These are phyloP conservation scores for Dasyornis broadbenti DNA, from an alignment of 2,113 vertebrate genomes.

Conservation along the genomic window DNA sequence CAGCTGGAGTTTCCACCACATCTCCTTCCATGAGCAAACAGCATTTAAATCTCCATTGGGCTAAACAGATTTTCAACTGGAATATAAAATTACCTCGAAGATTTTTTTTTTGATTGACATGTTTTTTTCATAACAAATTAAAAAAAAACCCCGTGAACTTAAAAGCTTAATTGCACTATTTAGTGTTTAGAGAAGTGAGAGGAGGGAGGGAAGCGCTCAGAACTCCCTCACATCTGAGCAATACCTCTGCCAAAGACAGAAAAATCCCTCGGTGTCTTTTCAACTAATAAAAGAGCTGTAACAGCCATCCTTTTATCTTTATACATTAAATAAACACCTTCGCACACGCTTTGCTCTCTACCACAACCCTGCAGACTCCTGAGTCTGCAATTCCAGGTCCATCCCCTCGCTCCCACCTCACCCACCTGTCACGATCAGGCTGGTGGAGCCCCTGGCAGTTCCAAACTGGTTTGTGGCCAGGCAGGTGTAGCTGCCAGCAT, in stretches of 20 bases:
- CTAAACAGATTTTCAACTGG: background rate
- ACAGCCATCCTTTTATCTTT: background rate
- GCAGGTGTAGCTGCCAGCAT: slow-evolving; percentile 85
- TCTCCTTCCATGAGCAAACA: background rate
- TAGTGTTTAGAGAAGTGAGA: background rate
- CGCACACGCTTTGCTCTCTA: background rate
- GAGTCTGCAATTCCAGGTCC: background rate
- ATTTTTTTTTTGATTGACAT: background rate
- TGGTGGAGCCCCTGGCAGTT: slow-evolving; percentile 82
- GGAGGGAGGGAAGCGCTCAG: background rate
- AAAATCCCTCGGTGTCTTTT: background rate
- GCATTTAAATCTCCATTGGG: background rate
- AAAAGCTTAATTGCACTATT: background rate
- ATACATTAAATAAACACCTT: background rate
- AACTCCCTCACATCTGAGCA: background rate
- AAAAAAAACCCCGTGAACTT: background rate
- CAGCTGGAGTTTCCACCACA: background rate
- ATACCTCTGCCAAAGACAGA: background rate
- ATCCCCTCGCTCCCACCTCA: background rate
- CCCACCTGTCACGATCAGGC: slow-evolving; percentile 84
- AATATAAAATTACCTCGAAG: background rate
- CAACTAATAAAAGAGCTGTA: background rate
- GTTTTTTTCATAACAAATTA: background rate
- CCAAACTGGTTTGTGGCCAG: slow-evolving; percentile 92
- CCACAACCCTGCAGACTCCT: background rate